Evolutionary conservation across 1,140 invertebrate species (phyloP), one percentile per base, ranked within the genome.

Genomic region (Teleopsis dalmanni): DNA sequence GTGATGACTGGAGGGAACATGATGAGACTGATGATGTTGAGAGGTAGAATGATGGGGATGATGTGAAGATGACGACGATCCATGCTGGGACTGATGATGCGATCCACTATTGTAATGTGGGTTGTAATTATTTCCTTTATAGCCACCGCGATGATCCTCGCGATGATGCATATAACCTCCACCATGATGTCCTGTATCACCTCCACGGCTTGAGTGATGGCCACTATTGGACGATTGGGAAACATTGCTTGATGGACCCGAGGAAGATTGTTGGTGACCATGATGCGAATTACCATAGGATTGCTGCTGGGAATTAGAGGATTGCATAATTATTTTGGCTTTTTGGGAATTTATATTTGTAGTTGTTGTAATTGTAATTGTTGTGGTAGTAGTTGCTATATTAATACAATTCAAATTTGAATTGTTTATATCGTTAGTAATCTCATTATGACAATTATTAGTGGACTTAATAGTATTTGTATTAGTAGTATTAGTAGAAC

Each of bases 81-180:
- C 57, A 26, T 51, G 49, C 13, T 51, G 49, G 26, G 59, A 59
- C 35, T 65, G 62, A 42, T 63, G 37, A 5, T 35, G 33, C 23
- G 35, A 35, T 6, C 51, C 51, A 27, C 46, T 52, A 48, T 52
- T 52, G 26, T 52, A 67, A 25, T 67, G 60, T n/a, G 64, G 63
- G 57, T 67, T 67, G 27, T 64, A 67, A 53, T 66, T 67, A 40
- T 67, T 67, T 38, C 61, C 61, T 55, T 67, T 67, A 42, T 67
- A 67, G 29, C 65, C 65, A 35, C 64, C 63, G 40, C 64, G 64
- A 55, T 67, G 61, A 33, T 64, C 61, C 16, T 56, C 47, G 52
- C 42, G 53, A 36, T 47, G 57, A n/a, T 51, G 40, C 45, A 47
- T 36, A 51, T 58, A 51, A 54, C 51, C 61, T 23, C 50, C 54